phyloP scores from a whole-genome alignment of 2,113 vertebrate species.

The Rhegmatorhina hoffmannsi region DNA sequence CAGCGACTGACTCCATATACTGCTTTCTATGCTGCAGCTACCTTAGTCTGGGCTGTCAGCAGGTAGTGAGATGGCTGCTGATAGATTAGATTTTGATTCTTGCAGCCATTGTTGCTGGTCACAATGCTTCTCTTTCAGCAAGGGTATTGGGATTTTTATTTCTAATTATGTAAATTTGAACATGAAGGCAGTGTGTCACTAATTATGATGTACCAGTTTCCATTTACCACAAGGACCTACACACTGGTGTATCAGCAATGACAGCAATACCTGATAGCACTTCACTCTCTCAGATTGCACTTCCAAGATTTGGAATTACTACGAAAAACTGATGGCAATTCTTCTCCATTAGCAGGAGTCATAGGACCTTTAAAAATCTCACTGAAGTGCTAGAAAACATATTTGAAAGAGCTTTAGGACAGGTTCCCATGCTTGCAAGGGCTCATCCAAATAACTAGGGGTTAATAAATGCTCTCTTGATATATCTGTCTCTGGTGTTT shows the following conservation, averaged over 20 bases:
- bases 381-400: neutral
- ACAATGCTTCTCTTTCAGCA: neutral
- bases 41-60: neutral
- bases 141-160: neutral
- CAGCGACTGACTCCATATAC: neutral
- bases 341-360: neutral
- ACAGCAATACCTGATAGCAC: neutral
- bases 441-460: neutral
- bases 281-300: neutral
- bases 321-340: neutral
- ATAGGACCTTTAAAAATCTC: neutral
- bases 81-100: neutral
- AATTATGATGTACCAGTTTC: neutral
- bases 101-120: neutral
- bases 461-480: neutral
- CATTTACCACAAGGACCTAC: neutral
- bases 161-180: neutral
- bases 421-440: neutral
- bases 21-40: neutral
- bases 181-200: neutral
- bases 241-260: rapidly evolving
- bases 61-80: neutral
- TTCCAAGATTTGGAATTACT: neutral
- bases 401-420: neutral
- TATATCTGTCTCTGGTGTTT: neutral